Evolutionary conservation across 2,797 vertebrate genomes (phyloP), one percentile per base, ranked within the genome.

Genomic region (Pantherophis vulpinus): DNA sequence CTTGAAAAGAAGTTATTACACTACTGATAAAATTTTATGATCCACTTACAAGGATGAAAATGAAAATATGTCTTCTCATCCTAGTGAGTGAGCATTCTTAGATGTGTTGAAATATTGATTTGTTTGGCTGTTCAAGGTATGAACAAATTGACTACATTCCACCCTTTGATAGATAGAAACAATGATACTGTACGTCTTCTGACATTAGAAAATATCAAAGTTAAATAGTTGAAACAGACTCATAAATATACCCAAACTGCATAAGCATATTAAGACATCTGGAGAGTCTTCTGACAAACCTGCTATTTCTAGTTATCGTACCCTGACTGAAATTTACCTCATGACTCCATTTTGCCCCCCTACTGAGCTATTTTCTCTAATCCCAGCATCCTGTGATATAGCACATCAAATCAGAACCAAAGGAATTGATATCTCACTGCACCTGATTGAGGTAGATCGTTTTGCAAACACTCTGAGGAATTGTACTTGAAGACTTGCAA

Each of bases 101-200:
- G 86, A 94, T 95, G 91, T 95, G 94, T 94, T 96, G 94, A 93
- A 95, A 96, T 96, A 95, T 97, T 96, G 93, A 96, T 96, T 66
- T 95, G 92, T 96, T 95, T 96, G 92, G 66, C 86, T 94, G 79
- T 92, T 88, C 91, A 94, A 92, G 29, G 79, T 91, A 92, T 95
- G 95, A 95, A 95, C 94, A 89, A 93, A 95, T 95, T 96, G 92
- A 12, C 20, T 25, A 83, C 37, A 47, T 47, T 47, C 79, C 42
- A 47, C 20, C 20, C 20, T 83, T 47, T 83, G 79, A 83, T 25
- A 11, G 37, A 47, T 47, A 83, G 42, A 83, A 83, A 47, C 79
- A 83, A 47, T 47, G 79, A 47, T 37, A 47, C 10, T 25, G 79
- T 47, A 83, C 25, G 9, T 83, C 42, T 83, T 83, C 42, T 47